Conservation (phyloP, 2,888 invertebrate species). For the Apotomis betuletana region DNA sequence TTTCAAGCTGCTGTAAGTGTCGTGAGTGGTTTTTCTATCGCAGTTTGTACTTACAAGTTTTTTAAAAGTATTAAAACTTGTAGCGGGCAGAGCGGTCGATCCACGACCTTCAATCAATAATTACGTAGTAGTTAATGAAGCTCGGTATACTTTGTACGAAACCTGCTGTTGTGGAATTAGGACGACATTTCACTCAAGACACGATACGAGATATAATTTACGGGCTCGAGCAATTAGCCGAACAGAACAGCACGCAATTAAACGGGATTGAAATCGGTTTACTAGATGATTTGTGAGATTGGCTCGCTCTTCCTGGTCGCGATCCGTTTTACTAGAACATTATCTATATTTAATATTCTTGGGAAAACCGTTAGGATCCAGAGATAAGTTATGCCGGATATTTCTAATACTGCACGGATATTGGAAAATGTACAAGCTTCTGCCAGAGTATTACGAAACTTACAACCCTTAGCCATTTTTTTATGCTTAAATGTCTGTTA, state of each 20-base stretch:
- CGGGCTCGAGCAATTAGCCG: constrained; percentile 7
- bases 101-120: not conserved
- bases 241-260: constrained; percentile 27
- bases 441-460: too few species aligned
- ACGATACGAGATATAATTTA: constrained; percentile 27
- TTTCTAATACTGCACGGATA: not conserved
- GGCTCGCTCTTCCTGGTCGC: constrained; percentile 9
- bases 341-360: constrained; percentile 13
- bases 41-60: not conserved
- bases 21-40: not conserved
- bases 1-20: constrained; percentile 35
- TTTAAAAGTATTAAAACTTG: not conserved
- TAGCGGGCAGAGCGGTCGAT: not conserved
- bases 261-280: constrained; percentile 25
- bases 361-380: constrained; percentile 4
- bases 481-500: too few species aligned
- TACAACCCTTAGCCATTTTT: too few species aligned
- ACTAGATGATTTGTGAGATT: constrained; percentile 28
- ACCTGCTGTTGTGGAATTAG: not conserved
- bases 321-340: constrained; percentile 19
- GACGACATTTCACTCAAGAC: constrained; percentile 12
- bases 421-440: too few species aligned
- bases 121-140: not conserved
- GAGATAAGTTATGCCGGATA: not conserved
- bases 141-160: not conserved